Evolutionary conservation across 2,113 vertebrate species (phyloP).

Genomic region (Mormoops blainvillei): DNA sequence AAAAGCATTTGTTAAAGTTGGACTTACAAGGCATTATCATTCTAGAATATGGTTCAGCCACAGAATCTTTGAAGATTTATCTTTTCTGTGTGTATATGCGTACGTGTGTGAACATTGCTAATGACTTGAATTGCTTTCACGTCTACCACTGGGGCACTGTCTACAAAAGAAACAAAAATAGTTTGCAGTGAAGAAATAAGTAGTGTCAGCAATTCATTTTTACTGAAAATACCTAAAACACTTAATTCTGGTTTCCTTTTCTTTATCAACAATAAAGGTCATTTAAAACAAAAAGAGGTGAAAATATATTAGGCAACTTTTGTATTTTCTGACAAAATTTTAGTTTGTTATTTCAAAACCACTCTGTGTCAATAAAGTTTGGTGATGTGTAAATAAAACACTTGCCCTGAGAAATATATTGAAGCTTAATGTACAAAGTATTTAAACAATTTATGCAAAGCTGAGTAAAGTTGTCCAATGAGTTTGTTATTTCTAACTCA

Average conservation of each 20-base stretch:
- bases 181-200: not conserved
- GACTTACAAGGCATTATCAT: not conserved
- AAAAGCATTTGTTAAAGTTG: not conserved
- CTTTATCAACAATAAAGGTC: not conserved
- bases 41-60: not conserved
- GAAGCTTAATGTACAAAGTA: not conserved
- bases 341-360: not conserved
- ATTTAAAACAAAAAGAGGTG: not conserved
- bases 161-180: not conserved
- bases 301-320: not conserved
- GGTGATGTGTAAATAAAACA: not conserved
- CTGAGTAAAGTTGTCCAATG: not conserved
- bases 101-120: not conserved
- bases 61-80: not conserved
- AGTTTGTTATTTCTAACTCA: not conserved
- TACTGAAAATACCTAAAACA: not conserved
- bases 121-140: not conserved
- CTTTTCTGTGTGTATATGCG: not conserved
- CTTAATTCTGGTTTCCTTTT: not conserved
- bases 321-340: not conserved
- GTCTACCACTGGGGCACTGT: fast-evolving
- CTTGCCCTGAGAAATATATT: not conserved
- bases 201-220: not conserved
- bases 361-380: not conserved
- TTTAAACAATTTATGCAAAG: not conserved